Conservation (phyloP, 2,888 invertebrate genomes). For the Cheilosia impressa region DNA sequence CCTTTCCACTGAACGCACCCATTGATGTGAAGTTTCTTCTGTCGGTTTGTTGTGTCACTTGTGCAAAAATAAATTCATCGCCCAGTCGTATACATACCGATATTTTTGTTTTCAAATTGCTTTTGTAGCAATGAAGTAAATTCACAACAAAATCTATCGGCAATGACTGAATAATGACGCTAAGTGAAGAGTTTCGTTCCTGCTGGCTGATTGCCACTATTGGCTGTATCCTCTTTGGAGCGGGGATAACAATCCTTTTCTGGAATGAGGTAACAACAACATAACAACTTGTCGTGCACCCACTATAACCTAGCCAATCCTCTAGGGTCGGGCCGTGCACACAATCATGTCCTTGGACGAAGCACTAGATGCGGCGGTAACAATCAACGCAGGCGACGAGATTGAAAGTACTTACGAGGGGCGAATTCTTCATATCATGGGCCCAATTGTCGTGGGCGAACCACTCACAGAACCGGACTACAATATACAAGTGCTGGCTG, state of each 20-base stretch:
- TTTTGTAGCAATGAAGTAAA: conserved; percentile 12
- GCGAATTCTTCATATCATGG: conserved; percentile 90
- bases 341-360: conserved; percentile 92
- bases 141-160: not conserved
- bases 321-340: conserved; percentile 90
- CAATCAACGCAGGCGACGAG: conserved; percentile 88
- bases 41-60: conserved; percentile 3
- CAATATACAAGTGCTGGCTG: conserved; percentile 92
- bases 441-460: conserved; percentile 89
- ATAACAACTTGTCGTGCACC: no score
- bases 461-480: conserved; percentile 94
- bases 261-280: conserved; percentile 91
- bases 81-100: not conserved
- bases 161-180: conserved; percentile 73
- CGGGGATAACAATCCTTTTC: conserved; percentile 89
- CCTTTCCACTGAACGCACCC: not conserved
- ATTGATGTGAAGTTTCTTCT: not conserved
- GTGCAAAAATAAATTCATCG: not conserved
- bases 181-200: conserved; percentile 80
- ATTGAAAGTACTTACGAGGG: conserved; percentile 89
- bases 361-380: conserved; percentile 85
- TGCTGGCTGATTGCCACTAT: conserved; percentile 89
- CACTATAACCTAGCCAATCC: not conserved
- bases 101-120: conserved; percentile 1
- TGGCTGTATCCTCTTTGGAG: conserved; percentile 87